phyloP scores from a whole-genome alignment of 2,797 vertebrate genomes.

The Amblyopsis hoosieri region DNA sequence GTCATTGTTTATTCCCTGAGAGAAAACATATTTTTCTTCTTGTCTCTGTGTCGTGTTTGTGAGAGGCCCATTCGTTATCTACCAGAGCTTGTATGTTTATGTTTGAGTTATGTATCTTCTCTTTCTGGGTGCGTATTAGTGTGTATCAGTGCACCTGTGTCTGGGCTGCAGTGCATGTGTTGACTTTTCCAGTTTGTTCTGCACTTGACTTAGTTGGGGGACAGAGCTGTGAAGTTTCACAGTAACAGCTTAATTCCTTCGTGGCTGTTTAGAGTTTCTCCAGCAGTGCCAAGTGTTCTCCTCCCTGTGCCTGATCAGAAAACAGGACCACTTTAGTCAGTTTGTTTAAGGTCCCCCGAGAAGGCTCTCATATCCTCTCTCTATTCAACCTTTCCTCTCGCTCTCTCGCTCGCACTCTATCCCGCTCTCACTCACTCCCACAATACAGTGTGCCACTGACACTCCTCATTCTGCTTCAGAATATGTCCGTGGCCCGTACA shows the following conservation, averaged over 20 bases:
- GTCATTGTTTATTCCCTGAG: slow-evolving; percentile 65
- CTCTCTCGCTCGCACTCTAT: slow-evolving; percentile 24
- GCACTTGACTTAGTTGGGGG: slow-evolving; percentile 45
- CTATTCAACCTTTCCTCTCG: slow-evolving; percentile 47
- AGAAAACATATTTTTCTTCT: slow-evolving; percentile 68
- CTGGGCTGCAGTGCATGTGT: slow-evolving; percentile 36
- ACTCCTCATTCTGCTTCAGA: neutral
- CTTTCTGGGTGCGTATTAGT: slow-evolving; percentile 13
- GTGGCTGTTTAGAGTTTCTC: slow-evolving; percentile 78
- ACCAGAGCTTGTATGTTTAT: neutral
- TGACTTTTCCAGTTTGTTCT: slow-evolving; percentile 56
- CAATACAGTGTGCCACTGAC: slow-evolving; percentile 6
- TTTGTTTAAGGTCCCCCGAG: slow-evolving; percentile 77
- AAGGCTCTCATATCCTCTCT: slow-evolving; percentile 68
- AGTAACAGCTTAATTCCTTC: slow-evolving; percentile 74
- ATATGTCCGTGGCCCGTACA: too few species aligned
- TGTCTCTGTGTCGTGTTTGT: slow-evolving; percentile 50
- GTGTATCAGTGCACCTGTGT: slow-evolving; percentile 2
- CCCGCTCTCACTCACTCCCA: slow-evolving; percentile 16
- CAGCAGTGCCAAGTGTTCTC: slow-evolving; percentile 75
- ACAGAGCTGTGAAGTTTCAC: slow-evolving; percentile 69
- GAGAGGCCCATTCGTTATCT: slow-evolving; percentile 67
- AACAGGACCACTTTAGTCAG: slow-evolving; percentile 77
- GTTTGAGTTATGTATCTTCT: slow-evolving; percentile 34
- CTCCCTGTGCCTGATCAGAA: slow-evolving; percentile 76